Percentiles rank a stretch among this genome's conserved stretches.
These are phyloP conservation scores for Dynastes grantii DNA, from an alignment of 2,888 invertebrate species.

Conservation along the genomic window DNA sequence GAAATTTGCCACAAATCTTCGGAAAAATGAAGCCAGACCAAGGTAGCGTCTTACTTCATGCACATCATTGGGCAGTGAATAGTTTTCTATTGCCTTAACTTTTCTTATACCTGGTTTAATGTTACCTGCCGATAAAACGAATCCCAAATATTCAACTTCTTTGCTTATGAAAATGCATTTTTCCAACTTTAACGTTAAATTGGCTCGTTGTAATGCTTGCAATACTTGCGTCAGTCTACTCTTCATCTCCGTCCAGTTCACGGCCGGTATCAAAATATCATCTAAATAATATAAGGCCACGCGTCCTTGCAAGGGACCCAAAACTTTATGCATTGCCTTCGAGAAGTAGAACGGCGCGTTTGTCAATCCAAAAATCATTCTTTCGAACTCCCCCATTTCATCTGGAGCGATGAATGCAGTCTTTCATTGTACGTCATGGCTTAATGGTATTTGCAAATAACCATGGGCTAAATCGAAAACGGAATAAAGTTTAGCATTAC, in stretches of 20 bases:
- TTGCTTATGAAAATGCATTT: constrained; percentile 9
- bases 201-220: constrained; percentile 56
- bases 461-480: not conserved
- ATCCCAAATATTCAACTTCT: constrained; percentile 58
- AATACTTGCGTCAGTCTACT: not conserved
- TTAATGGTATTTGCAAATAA: constrained; percentile 38
- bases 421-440: not conserved
- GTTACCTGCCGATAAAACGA: constrained; percentile 44
- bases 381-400: constrained; percentile 1
- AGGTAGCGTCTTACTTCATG: constrained; percentile 55
- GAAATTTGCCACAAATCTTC: constrained; percentile 55
- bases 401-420: constrained; percentile 25
- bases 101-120: constrained; percentile 53
- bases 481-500: no score
- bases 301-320: constrained; percentile 2
- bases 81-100: constrained; percentile 52
- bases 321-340: constrained; percentile 2
- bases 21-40: constrained; percentile 46
- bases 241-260: not conserved
- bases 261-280: constrained; percentile 25
- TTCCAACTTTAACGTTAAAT: not conserved
- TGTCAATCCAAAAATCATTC: constrained; percentile 43
- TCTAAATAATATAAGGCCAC: constrained; percentile 22
- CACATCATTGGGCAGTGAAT: constrained; percentile 50
- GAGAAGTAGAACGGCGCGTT: constrained; percentile 37